These are phyloP conservation scores for Allygus modestus DNA, from an alignment of 2,888 invertebrate genomes.

Conservation along the genomic window DNA sequence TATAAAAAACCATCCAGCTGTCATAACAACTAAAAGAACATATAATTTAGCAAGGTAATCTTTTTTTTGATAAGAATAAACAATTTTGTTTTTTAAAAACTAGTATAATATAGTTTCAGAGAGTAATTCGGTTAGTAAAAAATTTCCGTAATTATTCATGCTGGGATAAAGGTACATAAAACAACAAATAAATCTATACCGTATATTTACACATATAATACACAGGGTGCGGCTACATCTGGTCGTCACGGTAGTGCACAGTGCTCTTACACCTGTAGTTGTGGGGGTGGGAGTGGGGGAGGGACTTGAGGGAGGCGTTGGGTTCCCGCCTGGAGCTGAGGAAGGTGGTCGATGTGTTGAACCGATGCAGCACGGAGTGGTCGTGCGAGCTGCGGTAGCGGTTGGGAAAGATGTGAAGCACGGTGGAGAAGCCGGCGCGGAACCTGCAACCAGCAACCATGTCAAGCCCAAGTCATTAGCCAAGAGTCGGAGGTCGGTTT, in stretches of 20 bases:
- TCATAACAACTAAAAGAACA: too few relatives aligned
- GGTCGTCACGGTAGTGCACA: conserved; percentile 56
- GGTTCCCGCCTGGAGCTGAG: conserved; percentile 67
- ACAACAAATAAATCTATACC: too few relatives aligned
- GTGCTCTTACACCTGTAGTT: conserved; percentile 35
- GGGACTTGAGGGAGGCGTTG: conserved; percentile 50
- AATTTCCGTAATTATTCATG: too few relatives aligned
- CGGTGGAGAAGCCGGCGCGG: conserved; percentile 59
- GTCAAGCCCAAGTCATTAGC: conserved; percentile 52
- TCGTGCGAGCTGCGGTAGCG: conserved; percentile 62
- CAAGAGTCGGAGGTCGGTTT: conserved; percentile 7
- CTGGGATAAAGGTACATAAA: too few relatives aligned
- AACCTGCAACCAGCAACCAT: conserved; percentile 59
- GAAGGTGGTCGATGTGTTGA: conserved; percentile 69
- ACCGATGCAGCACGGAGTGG: conserved; percentile 66
- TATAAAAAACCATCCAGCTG: too few relatives aligned
- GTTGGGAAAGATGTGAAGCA: conserved; percentile 57
- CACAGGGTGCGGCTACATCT: conserved; percentile 49
- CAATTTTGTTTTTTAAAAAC: too few relatives aligned
- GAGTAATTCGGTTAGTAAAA: too few relatives aligned
- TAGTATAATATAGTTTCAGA: too few relatives aligned
- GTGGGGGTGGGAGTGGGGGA: neutral
- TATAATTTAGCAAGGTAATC: too few relatives aligned
- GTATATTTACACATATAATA: conserved; percentile 37
- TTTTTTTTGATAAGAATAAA: too few relatives aligned